phyloP scores from a whole-genome alignment of 1,140 invertebrate genomes.

The Laupala kohalensis region DNA sequence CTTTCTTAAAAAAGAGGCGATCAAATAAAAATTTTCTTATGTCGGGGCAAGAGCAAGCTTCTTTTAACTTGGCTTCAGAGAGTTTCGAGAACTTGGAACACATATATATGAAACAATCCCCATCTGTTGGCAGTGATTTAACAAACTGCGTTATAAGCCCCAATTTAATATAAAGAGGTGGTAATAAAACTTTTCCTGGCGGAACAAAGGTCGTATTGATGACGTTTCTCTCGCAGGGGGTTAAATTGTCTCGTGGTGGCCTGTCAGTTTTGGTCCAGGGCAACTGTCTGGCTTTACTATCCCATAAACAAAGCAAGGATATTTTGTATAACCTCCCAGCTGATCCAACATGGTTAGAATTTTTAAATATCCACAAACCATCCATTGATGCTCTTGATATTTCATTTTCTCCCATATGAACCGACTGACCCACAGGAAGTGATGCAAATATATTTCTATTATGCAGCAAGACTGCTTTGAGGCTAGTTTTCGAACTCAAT shows the following conservation, averaged over 20 bases:
- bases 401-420: not conserved
- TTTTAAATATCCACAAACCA: not conserved
- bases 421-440: too few relatives aligned
- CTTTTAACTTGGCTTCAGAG: not conserved
- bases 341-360: not conserved
- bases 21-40: too few relatives aligned
- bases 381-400: conserved; percentile 5
- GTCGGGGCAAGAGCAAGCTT: not conserved
- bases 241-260: conserved; percentile 1
- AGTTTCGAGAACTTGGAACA: not conserved
- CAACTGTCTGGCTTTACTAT: not conserved
- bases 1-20: too few relatives aligned
- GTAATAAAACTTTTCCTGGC: not conserved
- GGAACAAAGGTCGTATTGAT: not conserved
- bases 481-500: conserved; percentile 21
- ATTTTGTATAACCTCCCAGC: not conserved
- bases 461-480: conserved; percentile 25
- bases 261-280: not conserved
- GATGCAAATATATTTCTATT: not conserved
- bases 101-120: too few relatives aligned
- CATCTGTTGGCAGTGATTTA: too few relatives aligned
- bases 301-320: not conserved
- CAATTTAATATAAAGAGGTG: not conserved
- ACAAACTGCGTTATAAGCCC: too few relatives aligned
- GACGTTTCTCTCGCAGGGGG: not conserved